Percentiles rank a stretch among this genome's conserved stretches.
Evolutionary conservation across 2,113 vertebrate species (phyloP).

Genomic region (Entelurus aequoreus): DNA sequence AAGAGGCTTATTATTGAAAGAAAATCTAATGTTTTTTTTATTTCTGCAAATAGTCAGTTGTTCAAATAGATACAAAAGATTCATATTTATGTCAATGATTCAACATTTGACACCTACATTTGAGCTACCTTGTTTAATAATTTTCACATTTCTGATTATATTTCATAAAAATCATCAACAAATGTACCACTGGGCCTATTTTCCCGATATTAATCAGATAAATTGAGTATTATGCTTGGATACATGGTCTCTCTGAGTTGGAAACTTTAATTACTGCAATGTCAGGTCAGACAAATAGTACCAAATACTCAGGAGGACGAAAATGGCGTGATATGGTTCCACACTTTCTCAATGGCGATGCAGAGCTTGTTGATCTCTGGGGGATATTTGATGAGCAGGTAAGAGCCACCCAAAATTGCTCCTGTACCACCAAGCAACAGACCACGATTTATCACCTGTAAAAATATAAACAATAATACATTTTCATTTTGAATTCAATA

Average conservation of each 20-base stretch:
- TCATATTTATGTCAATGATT: background rate
- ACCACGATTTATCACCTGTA: slow-evolving; percentile 76
- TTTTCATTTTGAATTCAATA: background rate
- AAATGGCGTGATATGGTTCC: slow-evolving; percentile 51
- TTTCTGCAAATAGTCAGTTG: no score
- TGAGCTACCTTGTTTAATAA: background rate
- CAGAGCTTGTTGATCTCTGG: slow-evolving; percentile 41
- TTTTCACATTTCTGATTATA: background rate
- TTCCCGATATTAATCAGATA: background rate
- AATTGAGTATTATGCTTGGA: background rate
- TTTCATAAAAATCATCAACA: background rate
- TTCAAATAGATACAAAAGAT: no score
- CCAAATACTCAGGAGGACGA: slow-evolving; percentile 35
- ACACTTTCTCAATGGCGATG: slow-evolving; percentile 50
- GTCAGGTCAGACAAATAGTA: background rate
- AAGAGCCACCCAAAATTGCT: slow-evolving; percentile 56
- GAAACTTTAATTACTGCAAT: background rate
- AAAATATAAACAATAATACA: background rate
- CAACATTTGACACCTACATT: background rate
- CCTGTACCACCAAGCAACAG: slow-evolving; percentile 64
- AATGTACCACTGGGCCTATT: background rate
- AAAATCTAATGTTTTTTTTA: no score
- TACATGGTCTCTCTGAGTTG: slow-evolving; percentile 2
- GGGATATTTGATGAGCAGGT: slow-evolving; percentile 64
- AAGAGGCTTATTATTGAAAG: no score